Percentiles rank a stretch among this genome's conserved stretches.
phyloP scores from a whole-genome alignment of 2,113 vertebrate genomes.

The Cryptomyrus ogoouensis region DNA sequence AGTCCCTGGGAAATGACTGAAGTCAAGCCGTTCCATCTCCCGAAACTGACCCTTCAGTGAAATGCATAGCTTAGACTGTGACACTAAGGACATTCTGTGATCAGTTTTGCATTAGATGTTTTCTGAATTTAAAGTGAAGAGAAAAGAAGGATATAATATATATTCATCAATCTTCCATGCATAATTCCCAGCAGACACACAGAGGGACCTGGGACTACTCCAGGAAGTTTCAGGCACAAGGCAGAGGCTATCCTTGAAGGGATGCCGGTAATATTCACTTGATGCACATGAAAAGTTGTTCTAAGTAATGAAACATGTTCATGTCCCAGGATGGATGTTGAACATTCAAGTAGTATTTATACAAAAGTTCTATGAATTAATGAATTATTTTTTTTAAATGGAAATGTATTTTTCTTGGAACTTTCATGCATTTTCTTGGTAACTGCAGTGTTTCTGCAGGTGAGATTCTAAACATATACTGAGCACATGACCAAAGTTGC shows the following conservation, averaged over 20 bases:
- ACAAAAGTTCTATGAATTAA: not conserved
- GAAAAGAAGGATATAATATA: not conserved
- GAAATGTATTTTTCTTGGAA: too few relatives aligned
- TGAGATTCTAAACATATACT: too few relatives aligned
- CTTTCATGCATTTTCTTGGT: too few relatives aligned
- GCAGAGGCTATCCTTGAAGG: not conserved
- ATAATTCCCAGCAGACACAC: not conserved
- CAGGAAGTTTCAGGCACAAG: not conserved
- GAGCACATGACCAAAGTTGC: too few relatives aligned
- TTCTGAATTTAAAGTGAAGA: not conserved
- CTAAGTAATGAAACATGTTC: not conserved
- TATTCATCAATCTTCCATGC: not conserved
- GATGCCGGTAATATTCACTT: not conserved
- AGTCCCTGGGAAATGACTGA: not conserved
- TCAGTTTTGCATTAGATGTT: not conserved
- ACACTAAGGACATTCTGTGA: not conserved
- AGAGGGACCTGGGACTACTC: not conserved
- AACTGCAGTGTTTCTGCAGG: not conserved
- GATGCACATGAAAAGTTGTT: not conserved
- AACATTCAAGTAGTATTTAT: not conserved
- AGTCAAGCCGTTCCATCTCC: not conserved
- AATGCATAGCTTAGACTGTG: not conserved
- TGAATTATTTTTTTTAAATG: not conserved
- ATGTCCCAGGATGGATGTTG: not conserved
- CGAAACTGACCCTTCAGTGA: not conserved